Percentiles rank a stretch among this genome's conserved stretches.
Evolutionary conservation across 2,113 vertebrate species (phyloP).

Genomic region (Grus americana): DNA sequence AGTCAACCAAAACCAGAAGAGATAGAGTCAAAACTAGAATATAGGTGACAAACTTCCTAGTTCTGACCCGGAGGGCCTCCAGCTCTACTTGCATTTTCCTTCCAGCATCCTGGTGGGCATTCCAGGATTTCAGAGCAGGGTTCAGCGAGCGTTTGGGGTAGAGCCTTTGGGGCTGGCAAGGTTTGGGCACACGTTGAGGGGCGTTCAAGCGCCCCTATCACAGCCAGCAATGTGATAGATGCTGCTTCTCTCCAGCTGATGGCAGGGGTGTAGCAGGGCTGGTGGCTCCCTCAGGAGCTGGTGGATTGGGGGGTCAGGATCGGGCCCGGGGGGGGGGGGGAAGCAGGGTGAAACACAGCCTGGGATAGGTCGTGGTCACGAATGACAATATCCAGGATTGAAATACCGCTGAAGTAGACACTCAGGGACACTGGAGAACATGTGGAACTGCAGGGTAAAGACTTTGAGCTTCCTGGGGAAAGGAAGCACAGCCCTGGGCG

Average conservation of each 20-base stretch:
- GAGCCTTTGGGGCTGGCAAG: not conserved
- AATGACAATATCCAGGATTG: no score
- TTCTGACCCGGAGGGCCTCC: not conserved
- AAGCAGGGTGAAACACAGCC: not conserved
- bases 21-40: not conserved
- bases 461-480: not conserved
- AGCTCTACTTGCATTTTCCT: not conserved
- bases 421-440: no score
- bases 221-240: not conserved
- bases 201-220: accelerated
- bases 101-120: accelerated
- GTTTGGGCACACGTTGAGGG: not conserved
- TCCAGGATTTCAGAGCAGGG: not conserved
- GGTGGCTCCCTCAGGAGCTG: no score
- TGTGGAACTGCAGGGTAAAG: not conserved
- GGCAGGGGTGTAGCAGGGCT: not conserved
- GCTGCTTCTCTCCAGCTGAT: not conserved
- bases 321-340: accelerated
- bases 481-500: not conserved
- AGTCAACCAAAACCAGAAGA: not conserved
- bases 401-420: accelerated
- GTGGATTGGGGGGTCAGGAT: not conserved
- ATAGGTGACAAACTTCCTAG: accelerated
- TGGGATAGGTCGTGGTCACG: not conserved
- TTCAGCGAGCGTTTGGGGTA: accelerated